phyloP scores from a whole-genome alignment of 2,888 invertebrate species.

The Ophioninae sp. region DNA sequence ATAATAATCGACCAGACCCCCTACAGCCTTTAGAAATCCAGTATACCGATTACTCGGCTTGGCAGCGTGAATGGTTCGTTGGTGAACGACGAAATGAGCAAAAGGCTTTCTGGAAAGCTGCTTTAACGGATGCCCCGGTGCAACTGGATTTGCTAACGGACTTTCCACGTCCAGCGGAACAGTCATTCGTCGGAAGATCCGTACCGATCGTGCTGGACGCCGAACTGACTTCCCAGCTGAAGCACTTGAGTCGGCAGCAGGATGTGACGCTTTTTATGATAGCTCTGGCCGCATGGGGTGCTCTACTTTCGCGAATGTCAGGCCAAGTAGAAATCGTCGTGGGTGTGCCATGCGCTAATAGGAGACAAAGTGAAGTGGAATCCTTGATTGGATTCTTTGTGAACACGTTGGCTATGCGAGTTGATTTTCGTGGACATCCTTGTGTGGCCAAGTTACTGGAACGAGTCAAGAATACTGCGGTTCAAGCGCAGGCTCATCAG shows the following conservation, averaged over 20 bases:
- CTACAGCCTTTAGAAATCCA: not conserved
- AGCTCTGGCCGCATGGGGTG: conserved; percentile 9
- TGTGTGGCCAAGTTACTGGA: not conserved
- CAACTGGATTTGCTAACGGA: conserved; percentile 15
- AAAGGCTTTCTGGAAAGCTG: not conserved
- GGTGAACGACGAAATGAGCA: conserved; percentile 1
- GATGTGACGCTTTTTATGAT: conserved; percentile 17
- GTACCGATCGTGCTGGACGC: not conserved
- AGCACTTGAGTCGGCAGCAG: conserved; percentile 9
- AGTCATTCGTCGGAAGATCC: conserved; percentile 9
- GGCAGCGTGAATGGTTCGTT: conserved; percentile 19
- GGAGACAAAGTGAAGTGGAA: conserved; percentile 8
- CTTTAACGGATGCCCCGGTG: not conserved
- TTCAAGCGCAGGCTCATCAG: conserved; percentile 22
- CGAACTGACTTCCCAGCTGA: conserved; percentile 4
- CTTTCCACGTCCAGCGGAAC: conserved; percentile 2
- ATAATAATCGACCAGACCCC: not conserved
- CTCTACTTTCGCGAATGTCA: not conserved
- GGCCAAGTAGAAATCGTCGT: conserved; percentile 26
- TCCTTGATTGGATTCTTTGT: conserved; percentile 27
- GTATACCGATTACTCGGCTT: conserved; percentile 17
- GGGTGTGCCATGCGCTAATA: conserved; percentile 13
- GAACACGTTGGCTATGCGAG: conserved; percentile 3
- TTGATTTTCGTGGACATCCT: conserved; percentile 3
- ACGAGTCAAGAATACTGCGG: not conserved